Percentiles rank a stretch among this genome's conserved stretches.
phyloP scores from a whole-genome alignment of 2,113 vertebrate genomes.

The Macroglossus sobrinus region DNA sequence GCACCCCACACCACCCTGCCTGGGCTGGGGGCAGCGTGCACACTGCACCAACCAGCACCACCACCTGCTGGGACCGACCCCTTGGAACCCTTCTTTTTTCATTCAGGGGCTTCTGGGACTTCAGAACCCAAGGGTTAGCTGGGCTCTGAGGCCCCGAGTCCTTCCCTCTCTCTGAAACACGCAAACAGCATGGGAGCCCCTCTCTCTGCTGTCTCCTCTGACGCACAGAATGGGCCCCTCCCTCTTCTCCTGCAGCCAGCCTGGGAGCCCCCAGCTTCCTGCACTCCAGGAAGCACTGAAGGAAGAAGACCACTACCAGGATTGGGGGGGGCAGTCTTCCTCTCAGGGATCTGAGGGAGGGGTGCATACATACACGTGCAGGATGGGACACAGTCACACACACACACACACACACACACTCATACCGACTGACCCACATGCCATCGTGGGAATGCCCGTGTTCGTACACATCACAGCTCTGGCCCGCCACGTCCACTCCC shows the following conservation, averaged over 20 bases:
- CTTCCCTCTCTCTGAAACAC: neutral
- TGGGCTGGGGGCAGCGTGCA: neutral
- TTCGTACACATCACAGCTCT: neutral
- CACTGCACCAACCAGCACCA: fast-evolving
- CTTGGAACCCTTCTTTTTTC: neutral
- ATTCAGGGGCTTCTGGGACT: neutral
- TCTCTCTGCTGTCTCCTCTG: neutral
- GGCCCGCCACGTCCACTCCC: neutral
- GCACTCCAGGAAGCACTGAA: neutral
- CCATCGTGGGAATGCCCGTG: neutral
- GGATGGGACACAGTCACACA: neutral
- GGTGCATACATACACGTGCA: neutral
- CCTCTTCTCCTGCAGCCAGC: neutral
- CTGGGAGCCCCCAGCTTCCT: neutral
- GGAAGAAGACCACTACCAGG: neutral
- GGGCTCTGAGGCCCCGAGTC: neutral
- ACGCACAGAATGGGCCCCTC: neutral
- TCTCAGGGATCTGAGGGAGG: neutral
- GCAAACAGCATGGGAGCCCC: neutral
- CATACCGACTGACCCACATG: fast-evolving
- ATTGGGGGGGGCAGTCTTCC: neutral
- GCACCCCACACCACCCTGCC: neutral
- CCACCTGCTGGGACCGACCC: neutral
- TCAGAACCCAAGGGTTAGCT: neutral
- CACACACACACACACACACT: neutral